phyloP scores from a whole-genome alignment of 2,113 vertebrate genomes.

The Limanda limanda region DNA sequence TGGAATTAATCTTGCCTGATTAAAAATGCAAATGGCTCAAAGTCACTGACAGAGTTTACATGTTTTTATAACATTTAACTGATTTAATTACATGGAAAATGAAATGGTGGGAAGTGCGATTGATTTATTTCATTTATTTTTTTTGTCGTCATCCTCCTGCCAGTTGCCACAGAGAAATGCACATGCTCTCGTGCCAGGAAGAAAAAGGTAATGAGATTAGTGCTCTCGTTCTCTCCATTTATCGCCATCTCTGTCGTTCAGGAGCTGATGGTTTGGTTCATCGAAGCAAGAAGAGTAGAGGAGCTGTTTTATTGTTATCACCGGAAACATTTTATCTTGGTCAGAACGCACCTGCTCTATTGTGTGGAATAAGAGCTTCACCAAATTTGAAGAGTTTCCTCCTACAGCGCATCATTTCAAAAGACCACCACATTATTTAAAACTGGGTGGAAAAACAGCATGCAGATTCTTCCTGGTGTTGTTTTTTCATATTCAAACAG shows the following conservation, averaged over 20 bases:
- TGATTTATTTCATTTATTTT: slow-evolving; percentile 37
- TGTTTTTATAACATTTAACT: slow-evolving; percentile 81
- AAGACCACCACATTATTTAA: slow-evolving; percentile 50
- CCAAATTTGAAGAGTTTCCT: slow-evolving; percentile 66
- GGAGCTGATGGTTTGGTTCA: slow-evolving; percentile 63
- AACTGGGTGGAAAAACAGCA: slow-evolving; percentile 5
- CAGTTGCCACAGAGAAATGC: slow-evolving; percentile 68
- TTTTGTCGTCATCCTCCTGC: slow-evolving; percentile 34
- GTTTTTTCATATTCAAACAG: slow-evolving; percentile 24
- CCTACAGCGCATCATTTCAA: slow-evolving; percentile 55
- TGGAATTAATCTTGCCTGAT: slow-evolving; percentile 82
- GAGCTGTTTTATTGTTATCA: slow-evolving; percentile 66
- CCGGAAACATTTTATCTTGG: slow-evolving; percentile 65
- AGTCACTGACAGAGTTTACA: slow-evolving; percentile 81
- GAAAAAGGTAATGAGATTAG: slow-evolving; percentile 79
- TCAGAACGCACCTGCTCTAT: slow-evolving; percentile 58
- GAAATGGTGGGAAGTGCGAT: slow-evolving; percentile 70
- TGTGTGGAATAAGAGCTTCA: slow-evolving; percentile 58
- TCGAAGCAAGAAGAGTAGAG: slow-evolving; percentile 64
- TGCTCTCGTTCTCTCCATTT: slow-evolving; percentile 48
- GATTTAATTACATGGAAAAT: slow-evolving; percentile 86
- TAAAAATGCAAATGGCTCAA: slow-evolving; percentile 84
- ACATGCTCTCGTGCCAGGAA: slow-evolving; percentile 72
- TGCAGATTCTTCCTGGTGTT: slow-evolving; percentile 14
- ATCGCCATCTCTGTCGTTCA: slow-evolving; percentile 59